Conservation (phyloP, 2,797 vertebrate genomes). For the Onychomys leucogaster region DNA sequence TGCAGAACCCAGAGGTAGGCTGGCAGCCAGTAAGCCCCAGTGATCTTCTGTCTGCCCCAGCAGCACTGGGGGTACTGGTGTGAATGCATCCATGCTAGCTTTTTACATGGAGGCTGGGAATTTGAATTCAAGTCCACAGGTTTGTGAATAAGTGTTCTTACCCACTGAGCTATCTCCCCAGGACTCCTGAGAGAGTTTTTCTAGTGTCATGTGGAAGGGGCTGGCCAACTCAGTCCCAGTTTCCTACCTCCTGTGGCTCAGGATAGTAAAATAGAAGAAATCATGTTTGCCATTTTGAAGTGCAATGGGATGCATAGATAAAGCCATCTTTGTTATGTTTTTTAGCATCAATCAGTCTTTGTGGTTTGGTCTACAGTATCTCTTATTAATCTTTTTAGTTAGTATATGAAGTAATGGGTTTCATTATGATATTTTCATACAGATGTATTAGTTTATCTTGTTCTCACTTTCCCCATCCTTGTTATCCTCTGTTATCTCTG, state of each 20-base stretch:
- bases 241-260: background rate
- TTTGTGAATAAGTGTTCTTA: background rate
- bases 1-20: background rate
- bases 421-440: background rate
- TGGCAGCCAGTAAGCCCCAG: background rate
- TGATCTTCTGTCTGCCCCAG: background rate
- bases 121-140: background rate
- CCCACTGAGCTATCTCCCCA: background rate
- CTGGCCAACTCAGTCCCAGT: background rate
- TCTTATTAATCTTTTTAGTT: background rate
- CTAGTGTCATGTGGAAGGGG: background rate
- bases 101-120: background rate
- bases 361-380: background rate
- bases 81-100: background rate
- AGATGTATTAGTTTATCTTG: background rate
- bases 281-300: background rate
- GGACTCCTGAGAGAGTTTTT: background rate
- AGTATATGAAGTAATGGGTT: background rate
- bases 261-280: background rate
- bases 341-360: background rate
- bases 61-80: background rate
- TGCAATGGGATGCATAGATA: background rate
- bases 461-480: background rate
- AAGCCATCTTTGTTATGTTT: background rate
- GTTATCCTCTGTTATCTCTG: background rate